A percentile compares a stretch with the other conserved stretches of the same genome.
Evolutionary conservation across 2,797 vertebrate genomes (phyloP).

Genomic region (Anolis apletophallus): DNA sequence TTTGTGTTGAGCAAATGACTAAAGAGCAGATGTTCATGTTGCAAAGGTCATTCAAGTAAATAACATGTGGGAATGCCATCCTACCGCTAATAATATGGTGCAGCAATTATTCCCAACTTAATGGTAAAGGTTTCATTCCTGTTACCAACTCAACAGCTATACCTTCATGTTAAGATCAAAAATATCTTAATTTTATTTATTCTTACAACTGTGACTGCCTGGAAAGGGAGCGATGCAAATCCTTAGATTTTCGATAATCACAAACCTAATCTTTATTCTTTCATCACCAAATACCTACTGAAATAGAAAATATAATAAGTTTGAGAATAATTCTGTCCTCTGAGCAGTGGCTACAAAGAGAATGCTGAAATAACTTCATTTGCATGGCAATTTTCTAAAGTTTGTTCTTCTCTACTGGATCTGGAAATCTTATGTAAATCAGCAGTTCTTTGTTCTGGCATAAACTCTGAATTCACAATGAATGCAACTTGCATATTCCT

Average conservation of each 20-base stretch:
- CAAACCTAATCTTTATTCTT: constrained; percentile 28
- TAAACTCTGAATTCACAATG: background rate
- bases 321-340: constrained; percentile 26
- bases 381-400: constrained; percentile 31
- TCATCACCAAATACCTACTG: constrained; percentile 16
- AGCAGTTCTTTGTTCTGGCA: background rate
- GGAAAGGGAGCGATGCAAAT: background rate
- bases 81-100: constrained; percentile 30
- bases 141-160: background rate
- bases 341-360: constrained; percentile 18
- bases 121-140: constrained; percentile 35
- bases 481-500: background rate
- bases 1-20: constrained; percentile 35
- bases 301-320: constrained; percentile 47
- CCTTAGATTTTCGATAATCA: constrained; percentile 29
- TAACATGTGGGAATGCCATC: constrained; percentile 32
- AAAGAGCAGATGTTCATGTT: constrained; percentile 26
- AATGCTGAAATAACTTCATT: constrained; percentile 34
- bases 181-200: constrained; percentile 10
- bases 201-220: background rate
- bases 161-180: background rate
- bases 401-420: constrained; percentile 19
- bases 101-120: constrained; percentile 28
- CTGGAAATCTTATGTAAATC: constrained; percentile 23
- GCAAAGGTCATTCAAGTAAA: constrained; percentile 30